Conservation (phyloP, 1,140 invertebrate species). For the Dolichoris vasculosae region DNA sequence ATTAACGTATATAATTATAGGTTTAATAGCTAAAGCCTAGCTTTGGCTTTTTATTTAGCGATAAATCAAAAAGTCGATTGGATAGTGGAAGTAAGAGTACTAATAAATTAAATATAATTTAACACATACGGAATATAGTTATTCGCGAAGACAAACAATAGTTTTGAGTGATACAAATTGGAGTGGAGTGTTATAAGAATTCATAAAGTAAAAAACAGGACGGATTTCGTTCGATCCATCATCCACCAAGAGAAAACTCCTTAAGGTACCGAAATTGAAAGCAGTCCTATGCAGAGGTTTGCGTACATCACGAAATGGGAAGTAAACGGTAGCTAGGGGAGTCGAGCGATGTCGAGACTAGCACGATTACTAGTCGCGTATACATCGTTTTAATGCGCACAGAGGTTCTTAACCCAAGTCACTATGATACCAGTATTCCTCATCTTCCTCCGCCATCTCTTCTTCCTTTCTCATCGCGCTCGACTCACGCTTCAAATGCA, state of each 20-base stretch:
- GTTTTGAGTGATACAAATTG: too few species aligned
- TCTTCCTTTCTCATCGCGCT: not conserved
- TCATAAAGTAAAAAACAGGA: too few species aligned
- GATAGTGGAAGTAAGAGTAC: not conserved
- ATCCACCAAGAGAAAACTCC: too few species aligned
- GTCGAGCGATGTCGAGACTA: too few species aligned
- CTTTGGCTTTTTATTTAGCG: not conserved
- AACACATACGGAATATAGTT: not conserved
- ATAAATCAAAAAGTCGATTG: not conserved
- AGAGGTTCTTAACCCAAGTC: conserved; percentile 41
- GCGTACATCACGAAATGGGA: not conserved
- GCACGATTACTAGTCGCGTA: not conserved
- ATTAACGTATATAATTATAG: not conserved
- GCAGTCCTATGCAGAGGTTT: too few species aligned
- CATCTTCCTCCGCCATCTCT: not conserved
- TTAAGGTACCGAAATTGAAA: too few species aligned
- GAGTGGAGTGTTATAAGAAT: too few species aligned
- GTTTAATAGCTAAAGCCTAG: not conserved
- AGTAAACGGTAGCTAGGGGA: conserved; percentile 10
- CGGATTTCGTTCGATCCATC: too few species aligned
- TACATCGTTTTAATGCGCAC: not conserved
- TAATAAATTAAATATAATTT: not conserved
- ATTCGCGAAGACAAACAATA: not conserved
- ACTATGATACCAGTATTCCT: conserved; percentile 19
- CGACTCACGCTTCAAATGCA: not conserved